Conservation (phyloP, 2,888 invertebrate genomes). For the Listrodromus nycthemerus region DNA sequence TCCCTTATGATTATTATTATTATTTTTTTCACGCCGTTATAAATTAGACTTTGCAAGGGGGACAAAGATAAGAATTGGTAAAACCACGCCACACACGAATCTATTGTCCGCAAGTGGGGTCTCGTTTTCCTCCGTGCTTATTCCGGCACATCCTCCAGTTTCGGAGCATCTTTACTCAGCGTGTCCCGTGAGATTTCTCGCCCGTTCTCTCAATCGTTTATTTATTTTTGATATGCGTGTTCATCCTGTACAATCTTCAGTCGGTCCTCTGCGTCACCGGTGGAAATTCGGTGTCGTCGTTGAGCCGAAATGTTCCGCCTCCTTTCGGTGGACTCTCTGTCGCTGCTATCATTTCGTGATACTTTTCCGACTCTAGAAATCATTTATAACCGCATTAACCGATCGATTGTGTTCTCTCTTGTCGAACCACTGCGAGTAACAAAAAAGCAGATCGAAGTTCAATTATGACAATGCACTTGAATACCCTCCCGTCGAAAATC, state of each 20-base stretch:
- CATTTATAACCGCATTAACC: conserved; percentile 30
- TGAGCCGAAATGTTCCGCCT: conserved; percentile 88
- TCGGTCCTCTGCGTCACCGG: conserved; percentile 89
- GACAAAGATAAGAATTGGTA: conserved; percentile 23
- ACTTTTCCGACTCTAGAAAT: conserved; percentile 89
- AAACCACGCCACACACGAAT: conserved; percentile 40
- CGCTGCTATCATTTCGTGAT: conserved; percentile 90
- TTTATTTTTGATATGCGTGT: conserved; percentile 73
- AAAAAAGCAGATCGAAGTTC: conserved; percentile 42
- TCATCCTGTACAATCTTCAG: conserved; percentile 77
- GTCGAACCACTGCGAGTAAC: conserved; percentile 39
- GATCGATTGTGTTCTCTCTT: conserved; percentile 42
- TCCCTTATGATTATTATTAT: not conserved
- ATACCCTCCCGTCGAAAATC: conserved; percentile 18
- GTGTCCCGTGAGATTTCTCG: conserved; percentile 6
- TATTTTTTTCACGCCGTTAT: not conserved
- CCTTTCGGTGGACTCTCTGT: conserved; percentile 89
- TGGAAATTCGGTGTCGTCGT: conserved; percentile 93
- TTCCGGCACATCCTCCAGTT: conserved; percentile 14
- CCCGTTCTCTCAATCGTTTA: conserved; percentile 13
- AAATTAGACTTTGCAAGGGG: conserved; percentile 15
- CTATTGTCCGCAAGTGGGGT: conserved; percentile 30
- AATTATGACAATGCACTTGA: conserved; percentile 58
- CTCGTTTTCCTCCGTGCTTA: conserved; percentile 17
- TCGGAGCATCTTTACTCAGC: conserved; percentile 13